Conservation (phyloP, 2,797 vertebrate species). For the Varecia variegata region DNA sequence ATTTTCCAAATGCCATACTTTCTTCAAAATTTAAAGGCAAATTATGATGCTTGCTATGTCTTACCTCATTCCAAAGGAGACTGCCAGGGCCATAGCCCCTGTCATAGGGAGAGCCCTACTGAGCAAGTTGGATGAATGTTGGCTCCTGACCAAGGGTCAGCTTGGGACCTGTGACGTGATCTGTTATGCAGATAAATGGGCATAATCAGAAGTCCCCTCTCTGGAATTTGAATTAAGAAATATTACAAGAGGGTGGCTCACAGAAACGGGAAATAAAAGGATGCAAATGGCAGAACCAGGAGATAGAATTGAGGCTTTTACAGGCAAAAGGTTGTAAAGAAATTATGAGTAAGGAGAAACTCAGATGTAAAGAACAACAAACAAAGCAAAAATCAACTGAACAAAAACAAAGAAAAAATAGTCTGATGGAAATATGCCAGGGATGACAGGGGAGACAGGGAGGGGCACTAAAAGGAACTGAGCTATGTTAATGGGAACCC, state of each 20-base stretch:
- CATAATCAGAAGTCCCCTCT: background rate
- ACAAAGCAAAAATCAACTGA: background rate
- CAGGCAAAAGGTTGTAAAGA: background rate
- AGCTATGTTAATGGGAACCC: background rate
- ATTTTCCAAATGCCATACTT: background rate
- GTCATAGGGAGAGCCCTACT: background rate
- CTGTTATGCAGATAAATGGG: background rate
- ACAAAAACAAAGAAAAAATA: background rate
- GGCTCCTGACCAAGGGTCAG: background rate
- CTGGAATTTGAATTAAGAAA: background rate
- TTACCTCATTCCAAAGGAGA: background rate
- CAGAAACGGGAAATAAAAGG: background rate
- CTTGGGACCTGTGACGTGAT: background rate
- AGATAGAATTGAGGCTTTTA: background rate
- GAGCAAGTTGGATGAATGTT: background rate
- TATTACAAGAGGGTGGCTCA: background rate
- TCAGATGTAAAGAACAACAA: background rate
- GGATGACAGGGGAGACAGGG: background rate
- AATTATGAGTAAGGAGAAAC: background rate
- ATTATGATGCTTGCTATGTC: background rate
- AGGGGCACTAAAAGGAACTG: background rate
- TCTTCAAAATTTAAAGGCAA: constrained; percentile 1
- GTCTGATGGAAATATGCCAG: background rate
- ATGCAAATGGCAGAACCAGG: background rate
- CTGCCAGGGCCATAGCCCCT: too few species aligned